Conservation (phyloP, 2,797 vertebrate species). For the Borostomias antarcticus region DNA sequence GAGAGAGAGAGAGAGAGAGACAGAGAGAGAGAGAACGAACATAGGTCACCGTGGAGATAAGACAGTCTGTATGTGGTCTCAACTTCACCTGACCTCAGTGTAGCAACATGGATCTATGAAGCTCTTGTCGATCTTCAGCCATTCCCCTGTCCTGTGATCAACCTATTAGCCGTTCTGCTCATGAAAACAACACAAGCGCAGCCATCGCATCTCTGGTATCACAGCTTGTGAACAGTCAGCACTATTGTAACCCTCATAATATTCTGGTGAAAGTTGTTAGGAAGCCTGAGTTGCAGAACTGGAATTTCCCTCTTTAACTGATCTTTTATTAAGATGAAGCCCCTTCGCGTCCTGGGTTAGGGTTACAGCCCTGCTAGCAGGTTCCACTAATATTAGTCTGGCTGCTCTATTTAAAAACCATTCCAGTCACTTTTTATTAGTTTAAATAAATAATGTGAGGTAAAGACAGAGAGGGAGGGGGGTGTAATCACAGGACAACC, state of each 20-base stretch:
- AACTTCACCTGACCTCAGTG: slow-evolving; percentile 4
- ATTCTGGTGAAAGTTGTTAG: slow-evolving; percentile 33
- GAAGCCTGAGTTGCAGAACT: slow-evolving; percentile 33
- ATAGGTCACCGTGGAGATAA: background rate
- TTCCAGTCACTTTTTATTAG: slow-evolving; percentile 57
- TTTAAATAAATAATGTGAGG: slow-evolving; percentile 66
- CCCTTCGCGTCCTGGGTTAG: slow-evolving; percentile 38
- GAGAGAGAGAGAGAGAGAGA: too few species aligned
- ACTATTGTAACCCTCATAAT: slow-evolving; percentile 19
- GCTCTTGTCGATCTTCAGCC: background rate
- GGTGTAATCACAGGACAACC: slow-evolving; percentile 60
- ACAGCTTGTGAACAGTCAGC: slow-evolving; percentile 9
- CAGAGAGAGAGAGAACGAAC: too few species aligned
- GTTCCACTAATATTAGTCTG: slow-evolving; percentile 50
- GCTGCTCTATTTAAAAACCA: slow-evolving; percentile 51
- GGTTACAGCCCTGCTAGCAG: slow-evolving; percentile 42
- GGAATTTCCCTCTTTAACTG: slow-evolving; percentile 60
- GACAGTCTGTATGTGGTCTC: background rate
- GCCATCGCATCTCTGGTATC: background rate
- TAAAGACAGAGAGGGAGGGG: slow-evolving; percentile 50
- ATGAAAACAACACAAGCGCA: background rate
- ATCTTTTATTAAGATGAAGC: slow-evolving; percentile 34
- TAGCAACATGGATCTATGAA: background rate
- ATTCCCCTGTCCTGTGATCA: too few species aligned
- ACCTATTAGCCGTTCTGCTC: too few species aligned